Conservation (phyloP, 1,140 invertebrate species). For the Forficula auricularia region DNA sequence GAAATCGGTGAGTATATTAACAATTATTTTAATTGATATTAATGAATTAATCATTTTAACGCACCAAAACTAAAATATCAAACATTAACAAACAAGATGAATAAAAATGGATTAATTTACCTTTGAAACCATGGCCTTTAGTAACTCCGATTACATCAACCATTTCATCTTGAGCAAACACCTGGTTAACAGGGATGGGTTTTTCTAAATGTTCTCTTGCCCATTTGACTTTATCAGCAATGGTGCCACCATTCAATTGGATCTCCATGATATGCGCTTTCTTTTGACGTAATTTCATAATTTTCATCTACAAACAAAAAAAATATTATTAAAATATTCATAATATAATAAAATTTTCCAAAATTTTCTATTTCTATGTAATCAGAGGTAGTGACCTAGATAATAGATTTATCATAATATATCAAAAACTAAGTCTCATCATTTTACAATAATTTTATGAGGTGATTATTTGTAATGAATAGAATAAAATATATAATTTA, state of each 20-base stretch:
- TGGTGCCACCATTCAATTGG: slow-evolving; percentile 92
- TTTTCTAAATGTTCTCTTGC: slow-evolving; percentile 92
- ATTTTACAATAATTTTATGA: too few species aligned
- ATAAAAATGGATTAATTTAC: slow-evolving; percentile 29
- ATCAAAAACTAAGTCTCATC: too few species aligned
- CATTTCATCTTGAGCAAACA: slow-evolving; percentile 96
- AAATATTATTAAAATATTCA: slow-evolving; percentile 9
- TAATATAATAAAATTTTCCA: slow-evolving; percentile 9
- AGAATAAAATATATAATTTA: neutral
- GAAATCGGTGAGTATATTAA: too few species aligned
- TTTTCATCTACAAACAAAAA: slow-evolving; percentile 64
- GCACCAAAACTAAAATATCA: slow-evolving; percentile 2
- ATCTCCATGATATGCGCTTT: slow-evolving; percentile 99
- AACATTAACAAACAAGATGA: too few species aligned
- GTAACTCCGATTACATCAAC: slow-evolving; percentile 98
- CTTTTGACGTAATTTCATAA: slow-evolving; percentile 95
- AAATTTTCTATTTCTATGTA: slow-evolving; percentile 1
- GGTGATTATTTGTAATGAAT: too few species aligned
- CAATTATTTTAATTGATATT: too few species aligned
- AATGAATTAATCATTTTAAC: too few species aligned
- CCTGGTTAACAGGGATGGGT: slow-evolving; percentile 69
- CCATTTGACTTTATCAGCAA: slow-evolving; percentile 94
- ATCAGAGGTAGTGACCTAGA: too few species aligned
- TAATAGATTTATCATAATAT: neutral
- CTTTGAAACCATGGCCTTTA: slow-evolving; percentile 98